Conservation (phyloP, 2,113 vertebrate genomes). For the Notiomystis cincta region DNA sequence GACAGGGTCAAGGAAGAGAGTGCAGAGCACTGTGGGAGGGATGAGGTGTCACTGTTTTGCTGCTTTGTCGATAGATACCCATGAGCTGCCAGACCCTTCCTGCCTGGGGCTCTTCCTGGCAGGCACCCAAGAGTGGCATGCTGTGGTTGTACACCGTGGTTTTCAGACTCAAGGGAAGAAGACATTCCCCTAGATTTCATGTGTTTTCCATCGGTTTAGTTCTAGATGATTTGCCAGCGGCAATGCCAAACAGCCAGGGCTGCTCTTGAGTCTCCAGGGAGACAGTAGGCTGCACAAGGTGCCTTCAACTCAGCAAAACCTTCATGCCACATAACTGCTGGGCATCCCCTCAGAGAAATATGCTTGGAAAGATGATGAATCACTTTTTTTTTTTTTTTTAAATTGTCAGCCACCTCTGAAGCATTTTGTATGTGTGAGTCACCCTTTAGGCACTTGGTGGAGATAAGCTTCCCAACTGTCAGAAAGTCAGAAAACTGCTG, state of each 20-base stretch:
- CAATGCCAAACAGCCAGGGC: not conserved
- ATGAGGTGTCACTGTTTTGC: not conserved
- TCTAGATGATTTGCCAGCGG: not conserved
- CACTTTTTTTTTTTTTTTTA: not conserved
- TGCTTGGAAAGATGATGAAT: not conserved
- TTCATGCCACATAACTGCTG: not conserved
- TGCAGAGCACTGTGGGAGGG: not conserved
- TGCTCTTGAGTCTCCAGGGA: not conserved
- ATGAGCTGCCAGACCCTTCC: not conserved
- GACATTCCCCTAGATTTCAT: not conserved
- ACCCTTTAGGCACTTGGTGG: not conserved
- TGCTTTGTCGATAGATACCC: not conserved
- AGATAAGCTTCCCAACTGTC: conserved; percentile 38
- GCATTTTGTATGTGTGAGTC: not conserved
- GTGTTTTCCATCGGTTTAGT: not conserved
- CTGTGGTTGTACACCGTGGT: not conserved
- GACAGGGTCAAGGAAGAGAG: not conserved
- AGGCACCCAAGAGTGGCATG: not conserved
- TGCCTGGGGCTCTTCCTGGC: not conserved
- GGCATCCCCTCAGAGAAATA: not conserved
- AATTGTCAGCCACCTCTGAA: not conserved
- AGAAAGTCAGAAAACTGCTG: conserved; percentile 39
- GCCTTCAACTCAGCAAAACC: not conserved
- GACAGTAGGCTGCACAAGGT: not conserved
- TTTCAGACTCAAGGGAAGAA: not conserved